Evolutionary conservation across 2,888 invertebrate genomes (phyloP), one percentile per base, ranked within the genome.

Genomic region (Melieria omissa): DNA sequence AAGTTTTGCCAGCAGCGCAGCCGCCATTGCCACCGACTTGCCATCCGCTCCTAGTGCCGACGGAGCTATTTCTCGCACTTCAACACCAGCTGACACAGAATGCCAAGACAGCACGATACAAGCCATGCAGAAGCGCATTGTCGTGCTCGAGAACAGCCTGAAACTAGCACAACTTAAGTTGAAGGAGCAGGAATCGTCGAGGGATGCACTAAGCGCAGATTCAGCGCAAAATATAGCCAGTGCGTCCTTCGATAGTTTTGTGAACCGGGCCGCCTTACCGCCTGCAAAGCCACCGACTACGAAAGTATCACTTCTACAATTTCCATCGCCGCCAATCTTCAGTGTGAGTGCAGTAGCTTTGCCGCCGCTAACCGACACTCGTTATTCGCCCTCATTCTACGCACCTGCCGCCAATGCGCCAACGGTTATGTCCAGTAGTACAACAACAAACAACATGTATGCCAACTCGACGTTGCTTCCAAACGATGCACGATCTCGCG

Each of bases 371-470:
- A 29, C 29, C 29, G 29, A 29, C 3, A 29, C 29, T 29, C 29
- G 29, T 29, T n/a, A n/a, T 29, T 29, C 29, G 29, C 29, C 29
- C 29, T 29, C 29, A 29, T 2, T 29, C 29, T 29, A 29, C 2
- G 29, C 29, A 29, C 29, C n/a, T n/a, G n/a, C 29, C 29, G 29
- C 29, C 29, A 29, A 29, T 29, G 29, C 2, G 3, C 29, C 29
- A 29, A 29, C 29, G 29, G 29, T 29, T 29, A 29, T 29, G n/a
- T 14, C 14, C 45, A 4, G n/a, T n/a, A 2, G 46, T 45, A 61
- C 49, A 29, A 49, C 63, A 49, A 29, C 49, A 63, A 47, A 63
- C 49, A 47, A 29, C 49, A 49, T 63, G 49, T 49, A 63, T 29
- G 7, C 63, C 4, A 29, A 9, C 14, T 42, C 42, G 12, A 49